These are phyloP conservation scores for Tachysurus vachellii DNA, from an alignment of 2,113 vertebrate species.

Conservation along the genomic window DNA sequence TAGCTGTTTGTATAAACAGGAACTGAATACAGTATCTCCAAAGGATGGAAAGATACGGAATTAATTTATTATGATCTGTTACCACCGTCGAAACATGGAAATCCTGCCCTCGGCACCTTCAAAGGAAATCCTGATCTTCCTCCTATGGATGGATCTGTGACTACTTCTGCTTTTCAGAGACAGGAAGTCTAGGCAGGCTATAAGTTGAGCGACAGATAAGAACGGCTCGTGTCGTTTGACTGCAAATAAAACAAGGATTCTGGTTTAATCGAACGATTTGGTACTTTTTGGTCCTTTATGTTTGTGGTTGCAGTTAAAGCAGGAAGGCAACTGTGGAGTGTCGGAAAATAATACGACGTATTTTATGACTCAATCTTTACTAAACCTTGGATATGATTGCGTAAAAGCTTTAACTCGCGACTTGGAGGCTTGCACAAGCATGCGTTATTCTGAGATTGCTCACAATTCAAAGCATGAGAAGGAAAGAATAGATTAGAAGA, in stretches of 20 bases:
- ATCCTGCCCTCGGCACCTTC: slow-evolving; percentile 13
- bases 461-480: background rate
- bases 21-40: background rate
- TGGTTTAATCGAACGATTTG: background rate
- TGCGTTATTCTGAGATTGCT: background rate
- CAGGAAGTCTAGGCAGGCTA: background rate
- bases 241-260: background rate
- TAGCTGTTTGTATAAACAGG: background rate
- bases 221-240: no score
- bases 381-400: background rate
- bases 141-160: background rate
- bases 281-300: background rate
- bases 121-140: slow-evolving; percentile 11
- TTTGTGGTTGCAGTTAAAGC: background rate
- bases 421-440: background rate
- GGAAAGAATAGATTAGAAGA: background rate
- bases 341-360: background rate
- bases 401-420: background rate
- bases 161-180: background rate
- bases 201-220: background rate
- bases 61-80: slow-evolving; percentile 23
- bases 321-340: background rate
- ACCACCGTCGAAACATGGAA: slow-evolving; percentile 14
- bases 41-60: background rate
- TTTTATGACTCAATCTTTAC: background rate